Evolutionary conservation across 2,797 vertebrate genomes (phyloP).

Genomic region (Chiloscyllium punctatum): DNA sequence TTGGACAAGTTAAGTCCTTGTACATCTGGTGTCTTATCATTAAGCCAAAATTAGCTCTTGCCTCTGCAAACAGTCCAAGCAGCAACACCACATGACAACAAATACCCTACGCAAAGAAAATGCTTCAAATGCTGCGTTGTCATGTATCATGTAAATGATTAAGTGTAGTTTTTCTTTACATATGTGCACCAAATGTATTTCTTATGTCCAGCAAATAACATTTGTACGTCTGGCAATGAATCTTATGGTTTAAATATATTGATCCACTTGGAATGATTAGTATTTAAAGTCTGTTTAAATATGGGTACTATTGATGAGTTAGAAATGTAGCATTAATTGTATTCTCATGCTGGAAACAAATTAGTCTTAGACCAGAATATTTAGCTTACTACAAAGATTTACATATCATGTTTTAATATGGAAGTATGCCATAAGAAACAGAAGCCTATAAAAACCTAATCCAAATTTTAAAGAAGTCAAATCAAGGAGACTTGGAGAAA

Average conservation of each 20-base stretch:
- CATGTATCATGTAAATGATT: background rate
- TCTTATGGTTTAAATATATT: background rate
- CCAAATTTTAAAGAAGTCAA: slow-evolving; percentile 3
- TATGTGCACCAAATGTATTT: background rate
- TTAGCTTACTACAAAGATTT: background rate
- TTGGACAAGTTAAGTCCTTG: background rate
- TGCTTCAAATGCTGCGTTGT: background rate
- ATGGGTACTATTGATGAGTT: background rate
- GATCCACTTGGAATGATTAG: background rate
- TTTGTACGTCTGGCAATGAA: no score
- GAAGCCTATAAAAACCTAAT: background rate
- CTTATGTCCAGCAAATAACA: background rate
- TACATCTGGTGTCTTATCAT: background rate
- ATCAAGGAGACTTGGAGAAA: background rate
- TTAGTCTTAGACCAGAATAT: background rate
- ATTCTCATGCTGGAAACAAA: background rate
- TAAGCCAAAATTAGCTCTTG: background rate
- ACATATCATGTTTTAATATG: background rate
- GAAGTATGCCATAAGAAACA: background rate
- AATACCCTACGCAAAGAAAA: background rate
- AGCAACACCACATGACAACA: background rate
- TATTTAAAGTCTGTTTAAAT: background rate
- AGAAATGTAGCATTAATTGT: background rate
- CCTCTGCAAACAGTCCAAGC: background rate
- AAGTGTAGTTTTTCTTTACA: background rate